Conservation (phyloP, 2,113 vertebrate species). For the Chauna torquata region DNA sequence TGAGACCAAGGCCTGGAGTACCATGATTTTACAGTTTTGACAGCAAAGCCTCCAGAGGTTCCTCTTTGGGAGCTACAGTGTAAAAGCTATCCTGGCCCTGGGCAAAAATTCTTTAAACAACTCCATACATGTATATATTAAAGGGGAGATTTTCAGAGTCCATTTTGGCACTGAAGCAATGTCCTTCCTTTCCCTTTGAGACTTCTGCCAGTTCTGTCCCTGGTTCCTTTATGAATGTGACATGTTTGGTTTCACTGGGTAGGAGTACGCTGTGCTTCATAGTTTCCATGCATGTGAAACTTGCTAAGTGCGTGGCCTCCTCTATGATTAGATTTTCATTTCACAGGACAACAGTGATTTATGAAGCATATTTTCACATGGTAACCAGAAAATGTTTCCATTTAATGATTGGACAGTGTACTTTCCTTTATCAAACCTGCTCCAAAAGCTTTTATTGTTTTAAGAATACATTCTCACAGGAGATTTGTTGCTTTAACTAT, state of each 20-base stretch:
- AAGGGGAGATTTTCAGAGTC: background rate
- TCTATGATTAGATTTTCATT: background rate
- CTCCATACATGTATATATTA: background rate
- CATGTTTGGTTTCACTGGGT: background rate
- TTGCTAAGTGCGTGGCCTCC: background rate
- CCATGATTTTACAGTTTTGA: background rate
- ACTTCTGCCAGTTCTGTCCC: background rate
- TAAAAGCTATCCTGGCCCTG: background rate
- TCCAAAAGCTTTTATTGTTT: background rate
- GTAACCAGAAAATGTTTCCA: slow-evolving; percentile 17
- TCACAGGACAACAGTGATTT: slow-evolving; percentile 5
- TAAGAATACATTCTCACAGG: background rate
- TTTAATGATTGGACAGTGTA: background rate
- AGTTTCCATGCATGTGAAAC: background rate
- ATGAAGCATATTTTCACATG: slow-evolving; percentile 22
- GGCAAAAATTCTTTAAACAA: background rate
- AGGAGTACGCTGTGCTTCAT: background rate
- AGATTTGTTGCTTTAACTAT: background rate
- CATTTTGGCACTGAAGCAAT: background rate
- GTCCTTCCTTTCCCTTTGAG: background rate
- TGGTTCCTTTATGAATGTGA: background rate
- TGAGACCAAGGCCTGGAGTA: background rate
- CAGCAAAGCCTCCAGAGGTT: background rate
- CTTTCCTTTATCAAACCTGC: slow-evolving; percentile 39
- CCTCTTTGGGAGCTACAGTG: background rate